Base-by-base conservation (phyloP, 2,888 invertebrate species). In the Neria commutata region DNA sequence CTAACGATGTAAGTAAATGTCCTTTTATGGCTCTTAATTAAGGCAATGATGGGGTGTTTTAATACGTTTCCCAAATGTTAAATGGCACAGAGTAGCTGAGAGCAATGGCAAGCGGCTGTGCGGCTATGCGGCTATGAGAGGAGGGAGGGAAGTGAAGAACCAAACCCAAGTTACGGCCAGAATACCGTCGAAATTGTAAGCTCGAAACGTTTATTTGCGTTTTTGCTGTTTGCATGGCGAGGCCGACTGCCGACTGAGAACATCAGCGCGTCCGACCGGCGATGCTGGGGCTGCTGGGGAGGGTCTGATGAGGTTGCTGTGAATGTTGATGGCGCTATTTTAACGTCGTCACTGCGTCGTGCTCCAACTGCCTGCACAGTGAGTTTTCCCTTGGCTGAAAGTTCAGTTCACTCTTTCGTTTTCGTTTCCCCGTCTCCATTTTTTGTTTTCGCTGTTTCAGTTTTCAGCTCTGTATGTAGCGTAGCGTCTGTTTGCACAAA, bases 21-120 rank as follows among this genome's bases (percentile, higher is more conserved):
- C 75, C 75, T 79, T 77, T 78, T 77, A 79, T 78, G 76, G 78
- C 76, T 78, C 80, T 80, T 79, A 79, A 79, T 79, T 79, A 79
- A 79, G 80, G 79, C 78, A 73, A 76, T 78, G 79, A 79, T 78
- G 77, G 79, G 79, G 78, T 76, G 80, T 77, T 79, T 77, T 79
- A 79, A 79, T 80, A 78, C 80, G 75, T 79, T 79, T 77, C 75
- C 72, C 73, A 75, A 77, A 75, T 77, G 72, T 74, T 78, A 72
- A 77, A 77, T 74, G 77, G 74, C 73, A 70, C 72, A 66, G 66
- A 58, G 42, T 49, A 25, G 6, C 6, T 29, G 29, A 29, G 29
- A 40, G 34, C 14, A 11, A 48, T 23, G 8, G 24, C 6, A 5
- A 25, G 19, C 33, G 17, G 19, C 21, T 19, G 17, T 37, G 42